Base-by-base conservation (phyloP, 2,888 invertebrate genomes). In the Xylota segnis region DNA sequence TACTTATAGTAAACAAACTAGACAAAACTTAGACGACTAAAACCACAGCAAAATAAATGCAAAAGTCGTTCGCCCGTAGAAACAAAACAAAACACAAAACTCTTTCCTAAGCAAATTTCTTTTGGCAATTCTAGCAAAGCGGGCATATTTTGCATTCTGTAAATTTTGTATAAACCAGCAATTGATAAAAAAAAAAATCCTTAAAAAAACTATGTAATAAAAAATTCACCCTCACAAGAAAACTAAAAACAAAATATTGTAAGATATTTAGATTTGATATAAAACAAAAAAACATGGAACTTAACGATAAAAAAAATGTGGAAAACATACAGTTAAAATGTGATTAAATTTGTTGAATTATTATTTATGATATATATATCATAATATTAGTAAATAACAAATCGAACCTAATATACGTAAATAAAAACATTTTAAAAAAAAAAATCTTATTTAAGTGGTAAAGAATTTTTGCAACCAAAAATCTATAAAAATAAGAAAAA, bases 231-330 rank as follows among this genome's bases (percentile, higher is more conserved):
- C 83, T 72, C 79, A 83, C 78, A 87, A 82, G 59, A 88, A 86
- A 87, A 84, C 72, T 70, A 87, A 83, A 87, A 70, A 61, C 2
- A 74, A 77, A 75, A 71, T 82, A 78, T 72, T 87, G 86, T 88
- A 87, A 87, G 86, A 87, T 87, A 87, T 77, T 83, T 82, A 82
- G 74, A 82, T 86, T 88, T 88, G 87, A 88, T 87, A 88, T 76
- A 72, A 75, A 79, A 78, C 2, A 72, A 87, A 71, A 61, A 75
- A 59, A 45, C 59, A 52, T 52, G 16, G 72, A 71, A 71, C 34
- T 50, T 81, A 70, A 81, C 43, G 34, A 66, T 59, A 79, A 70
- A 56, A 54, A 32, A 37, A 29, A 78, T 34, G 79, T 66, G 84
- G 76, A 81, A 76, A 77, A 54, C 86, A 81, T 87, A 87, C 82